Conservation (phyloP, 2,113 vertebrate genomes). For the Tichodroma muraria region DNA sequence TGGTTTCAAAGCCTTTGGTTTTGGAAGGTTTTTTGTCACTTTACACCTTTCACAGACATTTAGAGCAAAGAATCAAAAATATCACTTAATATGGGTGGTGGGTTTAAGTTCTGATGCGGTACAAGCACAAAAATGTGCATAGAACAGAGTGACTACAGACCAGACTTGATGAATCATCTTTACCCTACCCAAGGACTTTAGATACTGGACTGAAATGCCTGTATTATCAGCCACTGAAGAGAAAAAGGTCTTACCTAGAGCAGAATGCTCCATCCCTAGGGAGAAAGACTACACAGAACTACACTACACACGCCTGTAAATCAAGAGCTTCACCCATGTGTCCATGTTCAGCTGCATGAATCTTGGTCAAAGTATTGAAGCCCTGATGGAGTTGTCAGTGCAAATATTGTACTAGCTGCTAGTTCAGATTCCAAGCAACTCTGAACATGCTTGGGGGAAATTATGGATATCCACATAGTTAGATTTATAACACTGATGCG, state of each 20-base stretch:
- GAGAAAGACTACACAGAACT: neutral
- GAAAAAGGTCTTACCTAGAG: neutral
- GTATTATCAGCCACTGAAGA: neutral
- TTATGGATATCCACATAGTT: neutral
- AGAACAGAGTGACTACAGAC: neutral
- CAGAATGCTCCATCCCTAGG: neutral
- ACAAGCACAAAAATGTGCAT: neutral
- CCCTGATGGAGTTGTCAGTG: neutral
- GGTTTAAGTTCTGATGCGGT: neutral
- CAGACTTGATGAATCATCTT: neutral
- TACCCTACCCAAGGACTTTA: neutral
- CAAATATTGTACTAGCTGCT: neutral
- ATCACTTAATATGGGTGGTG: neutral
- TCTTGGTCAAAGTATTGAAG: neutral
- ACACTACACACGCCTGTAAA: neutral
- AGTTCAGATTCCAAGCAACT: neutral
- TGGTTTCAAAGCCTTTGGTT: neutral
- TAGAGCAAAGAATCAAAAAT: neutral
- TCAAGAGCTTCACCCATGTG: neutral
- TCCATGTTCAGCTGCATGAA: neutral
- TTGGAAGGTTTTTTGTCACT: neutral
- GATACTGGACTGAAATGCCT: neutral
- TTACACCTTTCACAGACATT: neutral
- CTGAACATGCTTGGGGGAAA: neutral
- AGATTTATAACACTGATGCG: neutral